These are phyloP conservation scores for Shinisaurus crocodilurus DNA, from an alignment of 2,113 vertebrate genomes.

Conservation along the genomic window DNA sequence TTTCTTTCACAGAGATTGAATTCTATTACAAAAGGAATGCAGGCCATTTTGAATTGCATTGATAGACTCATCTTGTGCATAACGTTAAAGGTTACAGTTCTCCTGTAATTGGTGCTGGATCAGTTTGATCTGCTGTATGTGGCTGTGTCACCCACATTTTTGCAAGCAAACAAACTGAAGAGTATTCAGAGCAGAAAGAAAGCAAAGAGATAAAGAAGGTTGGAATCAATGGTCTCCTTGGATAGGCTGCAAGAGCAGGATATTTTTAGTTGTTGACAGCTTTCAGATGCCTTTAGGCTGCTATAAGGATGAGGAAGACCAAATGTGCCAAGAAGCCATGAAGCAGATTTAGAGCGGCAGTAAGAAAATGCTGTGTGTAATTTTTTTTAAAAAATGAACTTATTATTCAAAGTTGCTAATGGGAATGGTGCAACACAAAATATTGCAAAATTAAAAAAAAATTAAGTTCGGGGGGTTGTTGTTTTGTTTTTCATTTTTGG, in stretches of 20 bases:
- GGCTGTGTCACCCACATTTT: not conserved
- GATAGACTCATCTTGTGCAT: not conserved
- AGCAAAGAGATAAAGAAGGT: not conserved
- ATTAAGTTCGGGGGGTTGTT: no score
- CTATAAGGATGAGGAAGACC: not conserved
- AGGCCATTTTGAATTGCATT: not conserved
- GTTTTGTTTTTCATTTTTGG: not conserved
- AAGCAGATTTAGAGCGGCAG: not conserved
- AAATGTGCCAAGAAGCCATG: not conserved
- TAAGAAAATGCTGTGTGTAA: not conserved
- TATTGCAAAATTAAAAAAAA: not conserved
- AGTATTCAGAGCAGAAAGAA: not conserved
- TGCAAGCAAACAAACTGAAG: not conserved
- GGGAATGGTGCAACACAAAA: not conserved
- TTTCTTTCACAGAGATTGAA: not conserved
- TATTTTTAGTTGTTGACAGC: slow-evolving; percentile 7
- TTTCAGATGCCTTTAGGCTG: not conserved
- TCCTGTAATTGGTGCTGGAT: not conserved
- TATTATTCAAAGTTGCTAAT: not conserved
- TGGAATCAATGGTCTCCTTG: not conserved
- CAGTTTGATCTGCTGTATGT: not conserved
- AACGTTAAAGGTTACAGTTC: not conserved
- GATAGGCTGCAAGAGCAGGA: not conserved
- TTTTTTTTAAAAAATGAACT: not conserved
- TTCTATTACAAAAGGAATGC: not conserved